Conservation (phyloP, 2,888 invertebrate species). For the Oxycera nigricornis region DNA sequence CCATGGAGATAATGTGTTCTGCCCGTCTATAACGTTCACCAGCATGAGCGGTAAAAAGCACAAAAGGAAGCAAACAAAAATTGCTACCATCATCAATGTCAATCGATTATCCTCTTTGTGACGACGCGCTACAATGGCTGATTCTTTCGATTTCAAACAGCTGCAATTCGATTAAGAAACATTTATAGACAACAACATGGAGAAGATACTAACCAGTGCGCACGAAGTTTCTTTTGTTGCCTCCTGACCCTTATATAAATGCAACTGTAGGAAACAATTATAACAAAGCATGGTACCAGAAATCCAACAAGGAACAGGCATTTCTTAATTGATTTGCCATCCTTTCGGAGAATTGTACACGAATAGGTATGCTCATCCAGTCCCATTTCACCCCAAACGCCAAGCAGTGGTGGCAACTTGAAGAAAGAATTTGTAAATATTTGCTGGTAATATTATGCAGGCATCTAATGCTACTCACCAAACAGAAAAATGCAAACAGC, state of each 20-base stretch:
- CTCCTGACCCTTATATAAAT: conserved; percentile 81
- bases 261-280: conserved; percentile 84
- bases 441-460: not conserved
- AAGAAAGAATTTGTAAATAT: conserved; percentile 51
- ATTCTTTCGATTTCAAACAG: conserved; percentile 50
- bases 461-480: too few species aligned
- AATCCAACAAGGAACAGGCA: conserved; percentile 84
- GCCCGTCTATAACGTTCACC: conserved; percentile 86
- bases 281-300: conserved; percentile 82
- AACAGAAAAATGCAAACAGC: conserved; percentile 76
- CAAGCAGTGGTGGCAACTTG: conserved; percentile 79
- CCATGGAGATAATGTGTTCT: conserved; percentile 72
- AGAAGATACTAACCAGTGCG: conserved; percentile 68
- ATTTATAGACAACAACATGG: conserved; percentile 51
- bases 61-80: conserved; percentile 84
- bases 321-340: conserved; percentile 83
- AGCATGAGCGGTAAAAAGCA: conserved; percentile 90
- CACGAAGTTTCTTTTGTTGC: conserved; percentile 76
- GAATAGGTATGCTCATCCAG: conserved; percentile 82
- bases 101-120: conserved; percentile 78
- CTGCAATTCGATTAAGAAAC: conserved; percentile 45
- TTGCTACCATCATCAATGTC: conserved; percentile 85
- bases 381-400: conserved; percentile 85
- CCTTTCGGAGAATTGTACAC: conserved; percentile 83
- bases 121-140: conserved; percentile 51